phyloP scores from a whole-genome alignment of 2,888 invertebrate species.

The Machimus atricapillus region DNA sequence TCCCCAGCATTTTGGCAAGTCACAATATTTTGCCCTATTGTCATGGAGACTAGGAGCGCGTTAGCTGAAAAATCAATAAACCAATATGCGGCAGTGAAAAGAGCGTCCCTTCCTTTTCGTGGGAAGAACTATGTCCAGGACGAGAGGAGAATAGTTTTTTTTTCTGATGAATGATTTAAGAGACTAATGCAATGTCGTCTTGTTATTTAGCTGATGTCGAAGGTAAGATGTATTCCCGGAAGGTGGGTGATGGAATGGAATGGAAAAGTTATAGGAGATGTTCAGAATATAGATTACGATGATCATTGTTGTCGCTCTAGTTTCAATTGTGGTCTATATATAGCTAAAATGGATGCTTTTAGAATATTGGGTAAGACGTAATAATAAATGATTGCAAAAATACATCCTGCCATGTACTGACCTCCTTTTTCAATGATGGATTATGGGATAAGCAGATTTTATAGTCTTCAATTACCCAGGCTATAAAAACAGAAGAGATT shows the following conservation, averaged over 20 bases:
- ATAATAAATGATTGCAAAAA: neutral
- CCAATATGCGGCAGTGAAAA: neutral
- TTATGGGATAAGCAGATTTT: no score
- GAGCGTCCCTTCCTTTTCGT: neutral
- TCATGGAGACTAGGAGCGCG: neutral
- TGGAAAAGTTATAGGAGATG: neutral
- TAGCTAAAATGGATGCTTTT: neutral
- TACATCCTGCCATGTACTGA: neutral
- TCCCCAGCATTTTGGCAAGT: neutral
- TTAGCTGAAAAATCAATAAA: slow-evolving; percentile 17
- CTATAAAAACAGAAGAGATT: no score
- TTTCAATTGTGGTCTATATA: neutral
- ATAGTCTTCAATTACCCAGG: no score
- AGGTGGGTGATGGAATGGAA: neutral
- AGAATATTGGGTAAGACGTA: neutral
- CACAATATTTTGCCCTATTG: neutral
- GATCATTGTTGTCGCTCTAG: neutral
- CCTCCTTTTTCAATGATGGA: no score
- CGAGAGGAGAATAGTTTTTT: no score
- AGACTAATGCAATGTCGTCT: neutral
- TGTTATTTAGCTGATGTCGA: neutral
- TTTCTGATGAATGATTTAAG: neutral
- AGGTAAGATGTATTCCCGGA: neutral
- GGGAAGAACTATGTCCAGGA: neutral
- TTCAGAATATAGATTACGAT: neutral